Evolutionary conservation across 2,888 invertebrate genomes (phyloP), one percentile per base, ranked within the genome.

Genomic region (Muscina levida): DNA sequence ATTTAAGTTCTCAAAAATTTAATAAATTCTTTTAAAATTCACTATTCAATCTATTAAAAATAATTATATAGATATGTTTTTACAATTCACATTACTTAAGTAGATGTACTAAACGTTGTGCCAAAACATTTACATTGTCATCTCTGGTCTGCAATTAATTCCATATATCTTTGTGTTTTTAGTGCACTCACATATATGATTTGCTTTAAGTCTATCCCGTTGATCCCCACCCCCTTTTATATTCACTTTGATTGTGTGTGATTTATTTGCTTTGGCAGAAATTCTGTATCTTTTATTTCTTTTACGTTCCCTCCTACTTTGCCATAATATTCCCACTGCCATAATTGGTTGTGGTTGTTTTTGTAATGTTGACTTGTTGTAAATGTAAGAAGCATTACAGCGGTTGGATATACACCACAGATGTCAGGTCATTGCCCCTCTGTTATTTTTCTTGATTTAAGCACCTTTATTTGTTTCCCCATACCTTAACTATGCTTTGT

Each of bases 261-360:
- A 71, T 71, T 42, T 72, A 76, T 39, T 66, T 74, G 59, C 31
- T 53, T 51, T 56, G 59, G 62, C 6, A 62, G 76, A 72, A 67
- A 57, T 56, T 77, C 65, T 59, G 77, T 77, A 73, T 77, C 77
- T 80, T 80, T 80, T 67, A 79, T 44, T 22, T 53, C 53, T 51
- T 62, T 42, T 81, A 70, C 42, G 66, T 75, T 70, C 19, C 46
- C 62, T 80, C 65, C 15, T 75, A 59, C 68, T n/a, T n/a, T n/a
- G n/a, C n/a, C n/a, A 15, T 75, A 31, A 5, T 31, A 5, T 31
- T 31, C 31, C 8, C 31, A 8, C 8, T 8, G 31, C 8, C 31
- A 8, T 3, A 31, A 31, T 31, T 3, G n/a, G n/a, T n/a, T 39
- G 59, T 59, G 39, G 19, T 39, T 39, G 31, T 31, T 31, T 31